These are phyloP conservation scores for Brachycybe producta DNA, from an alignment of 2,888 invertebrate genomes.

Conservation along the genomic window DNA sequence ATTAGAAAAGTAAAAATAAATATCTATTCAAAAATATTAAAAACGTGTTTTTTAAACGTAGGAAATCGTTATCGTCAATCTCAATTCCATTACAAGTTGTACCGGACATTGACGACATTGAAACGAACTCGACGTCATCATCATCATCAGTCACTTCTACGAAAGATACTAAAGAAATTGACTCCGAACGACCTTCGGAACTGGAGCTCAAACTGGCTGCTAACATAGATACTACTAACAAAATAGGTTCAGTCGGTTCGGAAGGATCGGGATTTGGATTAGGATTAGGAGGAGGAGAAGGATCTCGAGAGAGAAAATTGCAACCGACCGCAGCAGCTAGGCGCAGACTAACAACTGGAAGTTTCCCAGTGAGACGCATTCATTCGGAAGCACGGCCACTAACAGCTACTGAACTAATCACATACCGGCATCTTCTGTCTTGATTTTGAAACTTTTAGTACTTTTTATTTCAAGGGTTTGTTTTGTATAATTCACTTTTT, in stretches of 20 bases:
- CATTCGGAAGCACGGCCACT: conserved; percentile 23
- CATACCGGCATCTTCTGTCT: conserved; percentile 19
- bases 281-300: conserved; percentile 15
- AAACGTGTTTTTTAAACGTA: background rate
- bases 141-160: background rate
- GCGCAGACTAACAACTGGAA: conserved; percentile 4
- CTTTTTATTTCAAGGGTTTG: too few relatives aligned
- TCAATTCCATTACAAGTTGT: conserved; percentile 21
- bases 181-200: background rate
- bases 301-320: conserved; percentile 17
- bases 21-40: background rate
- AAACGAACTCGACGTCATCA: too few relatives aligned
- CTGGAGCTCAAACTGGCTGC: conserved; percentile 11
- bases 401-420: conserved; percentile 20
- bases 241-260: background rate
- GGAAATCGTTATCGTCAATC: conserved; percentile 3
- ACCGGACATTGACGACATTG: conserved; percentile 22
- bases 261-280: too few relatives aligned
- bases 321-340: conserved; percentile 1
- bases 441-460: too few relatives aligned
- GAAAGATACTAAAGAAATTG: background rate
- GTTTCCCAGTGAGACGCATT: conserved; percentile 24
- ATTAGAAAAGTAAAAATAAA: too few relatives aligned
- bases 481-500: too few relatives aligned
- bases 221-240: background rate